Conservation (phyloP, 1,140 invertebrate genomes). For the Cyrtorhinus lividipennis region DNA sequence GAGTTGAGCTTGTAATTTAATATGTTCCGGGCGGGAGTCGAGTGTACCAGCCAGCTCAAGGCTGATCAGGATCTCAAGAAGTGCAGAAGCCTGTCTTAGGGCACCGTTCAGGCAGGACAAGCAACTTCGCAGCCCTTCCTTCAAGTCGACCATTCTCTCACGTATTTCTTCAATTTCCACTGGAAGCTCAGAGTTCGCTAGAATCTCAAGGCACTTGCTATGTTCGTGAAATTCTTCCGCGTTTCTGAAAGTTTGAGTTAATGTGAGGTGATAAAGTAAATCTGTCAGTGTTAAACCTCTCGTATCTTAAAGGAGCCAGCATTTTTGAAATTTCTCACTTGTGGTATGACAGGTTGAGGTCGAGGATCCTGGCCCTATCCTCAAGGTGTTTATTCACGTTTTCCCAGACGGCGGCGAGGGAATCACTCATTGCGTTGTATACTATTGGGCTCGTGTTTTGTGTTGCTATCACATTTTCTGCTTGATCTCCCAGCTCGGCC, state of each 20-base stretch:
- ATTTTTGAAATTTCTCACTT: too few relatives aligned
- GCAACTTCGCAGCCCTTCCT: conserved; percentile 48
- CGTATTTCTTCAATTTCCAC: conserved; percentile 51
- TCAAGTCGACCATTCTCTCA: conserved; percentile 44
- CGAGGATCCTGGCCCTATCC: conserved; percentile 57
- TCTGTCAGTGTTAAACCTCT: too few relatives aligned
- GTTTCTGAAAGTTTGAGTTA: conserved; percentile 33
- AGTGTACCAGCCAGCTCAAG: conserved; percentile 47
- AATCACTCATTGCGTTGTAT: conserved; percentile 83
- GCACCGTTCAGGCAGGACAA: conserved; percentile 61
- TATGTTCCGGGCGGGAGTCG: conserved; percentile 57
- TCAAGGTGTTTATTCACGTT: conserved; percentile 71
- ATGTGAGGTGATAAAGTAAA: too few relatives aligned
- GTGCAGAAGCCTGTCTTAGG: conserved; percentile 58
- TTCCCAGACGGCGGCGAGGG: conserved; percentile 71
- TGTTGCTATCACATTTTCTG: conserved; percentile 65
- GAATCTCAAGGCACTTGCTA: conserved; percentile 50
- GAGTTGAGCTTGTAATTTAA: conserved; percentile 44
- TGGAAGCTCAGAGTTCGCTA: conserved; percentile 47
- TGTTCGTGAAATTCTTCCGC: conserved; percentile 50
- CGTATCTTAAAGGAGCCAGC: too few relatives aligned
- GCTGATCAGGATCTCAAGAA: conserved; percentile 53
- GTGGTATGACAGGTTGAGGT: conserved; percentile 58
- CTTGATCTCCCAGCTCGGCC: conserved; percentile 70
- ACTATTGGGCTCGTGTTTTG: conserved; percentile 63